phyloP scores from a whole-genome alignment of 2,113 vertebrate species.

The Megaleporinus macrocephalus region DNA sequence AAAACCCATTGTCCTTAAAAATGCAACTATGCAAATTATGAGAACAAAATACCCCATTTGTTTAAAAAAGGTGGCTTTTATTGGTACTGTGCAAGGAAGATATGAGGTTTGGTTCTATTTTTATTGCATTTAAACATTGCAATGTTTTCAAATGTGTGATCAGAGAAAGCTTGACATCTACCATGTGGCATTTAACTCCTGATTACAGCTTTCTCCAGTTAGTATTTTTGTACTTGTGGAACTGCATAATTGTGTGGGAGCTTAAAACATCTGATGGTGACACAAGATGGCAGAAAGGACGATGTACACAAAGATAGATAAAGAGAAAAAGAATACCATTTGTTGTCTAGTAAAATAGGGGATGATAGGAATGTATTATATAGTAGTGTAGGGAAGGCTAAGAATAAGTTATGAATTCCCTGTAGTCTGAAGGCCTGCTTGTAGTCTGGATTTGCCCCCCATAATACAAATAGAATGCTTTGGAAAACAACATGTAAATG shows the following conservation, averaged over 20 bases:
- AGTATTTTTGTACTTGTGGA: neutral
- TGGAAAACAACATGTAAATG: neutral
- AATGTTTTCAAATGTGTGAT: neutral
- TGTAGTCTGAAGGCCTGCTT: slow-evolving; percentile 2
- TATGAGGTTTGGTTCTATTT: slow-evolving; percentile 11
- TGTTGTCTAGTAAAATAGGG: no score
- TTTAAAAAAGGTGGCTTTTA: slow-evolving; percentile 5
- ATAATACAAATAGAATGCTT: no score
- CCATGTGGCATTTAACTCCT: slow-evolving; percentile 19
- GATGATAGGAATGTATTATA: neutral
- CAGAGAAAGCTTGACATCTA: neutral
- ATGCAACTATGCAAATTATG: slow-evolving; percentile 37
- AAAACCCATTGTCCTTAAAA: slow-evolving; percentile 32
- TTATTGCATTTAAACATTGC: neutral
- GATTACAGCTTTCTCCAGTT: neutral
- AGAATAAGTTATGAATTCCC: neutral
- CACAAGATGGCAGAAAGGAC: neutral
- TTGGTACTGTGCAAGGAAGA: slow-evolving; percentile 2
- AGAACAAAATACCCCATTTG: neutral
- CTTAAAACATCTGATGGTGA: neutral
- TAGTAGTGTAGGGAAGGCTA: neutral
- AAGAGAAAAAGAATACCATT: neutral
- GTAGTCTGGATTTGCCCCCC: no score
- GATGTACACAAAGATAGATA: neutral
- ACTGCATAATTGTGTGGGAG: neutral